Base-by-base conservation (phyloP, 2,888 invertebrate genomes). In the Morpho deidamia region DNA sequence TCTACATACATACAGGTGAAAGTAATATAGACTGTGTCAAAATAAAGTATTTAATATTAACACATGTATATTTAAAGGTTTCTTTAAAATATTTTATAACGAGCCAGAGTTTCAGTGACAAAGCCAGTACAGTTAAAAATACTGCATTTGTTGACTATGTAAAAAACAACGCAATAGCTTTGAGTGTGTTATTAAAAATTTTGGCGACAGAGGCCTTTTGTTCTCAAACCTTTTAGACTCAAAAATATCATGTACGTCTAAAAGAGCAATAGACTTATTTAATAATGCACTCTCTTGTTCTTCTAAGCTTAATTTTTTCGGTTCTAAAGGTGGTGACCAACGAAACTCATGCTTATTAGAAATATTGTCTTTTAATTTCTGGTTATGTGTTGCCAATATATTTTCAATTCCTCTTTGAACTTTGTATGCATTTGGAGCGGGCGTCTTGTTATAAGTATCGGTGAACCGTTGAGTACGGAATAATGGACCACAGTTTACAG, bases 371-470 rank as follows among this genome's bases (percentile, higher is more conserved):
- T 71, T 75, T 35, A 88, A 62, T 55, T 58, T 74, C 58, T 69
- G 43, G 60, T 87, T 88, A 60, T 81, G 70, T 11, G 88, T 88
- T 2, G 55, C 41, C 53, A 88, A 63, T 47, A 87, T 63, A 5
- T 67, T 73, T 71, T 84, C 84, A 38, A 86, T 58, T 9, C 82
- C 84, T 51, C 71, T 62, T 1, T 59, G 54, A 9, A 81, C 59
- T 39, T 63, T 60, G 59, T 85, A 87, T 56, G 67, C 64, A 61
- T 84, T 84, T 8, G 85, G 84, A 8, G 79, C 70, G 2, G 88
- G 87, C 44, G 58, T 69, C 32, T 63, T 44, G 37, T 39, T 57
- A 7, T 2, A 32, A 11, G 12, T 12, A 0, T 49, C 9, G 14
- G 61, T 56, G 64, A 87, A 87, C 40, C 86, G 80, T 51, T 56